Base-by-base conservation (phyloP, 2,113 vertebrate genomes). In the Stigmatopora nigra region DNA sequence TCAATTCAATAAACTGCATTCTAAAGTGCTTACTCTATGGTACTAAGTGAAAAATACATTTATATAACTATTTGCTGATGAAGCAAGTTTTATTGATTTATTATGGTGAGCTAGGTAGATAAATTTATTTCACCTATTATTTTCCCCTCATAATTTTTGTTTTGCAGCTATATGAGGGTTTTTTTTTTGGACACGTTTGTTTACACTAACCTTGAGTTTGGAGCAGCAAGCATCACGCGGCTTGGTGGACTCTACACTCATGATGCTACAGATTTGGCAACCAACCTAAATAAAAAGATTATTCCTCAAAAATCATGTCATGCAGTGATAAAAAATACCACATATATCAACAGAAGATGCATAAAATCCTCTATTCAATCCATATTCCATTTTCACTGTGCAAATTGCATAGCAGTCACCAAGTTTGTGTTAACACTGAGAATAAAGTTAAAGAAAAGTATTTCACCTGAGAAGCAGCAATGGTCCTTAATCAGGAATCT, bases 141-240 rank as follows among this genome's bases (percentile, higher is more conserved):
- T 41, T 7, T 41, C 6, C 38, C 38, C 7, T 7, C 6, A 49
- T 17, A 49, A 8, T 7, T 49, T 53, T 25, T 5, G 7, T 25
- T 55, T 4, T n/a, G 12, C 22, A 25, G 12, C n/a, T n/a, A 14
- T 10, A 25, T 31, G 22, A 14, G 9, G n/a, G 4, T 19, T 31
- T 56, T 53, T 13, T 22, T 9, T 64, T 35, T 46, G 10, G 8
- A 22, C 61, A 9, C 4, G 19, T 62, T 16, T 63, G 10, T 8
- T 20, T 70, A 63, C 16, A 77, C 86, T 55, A 5, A 92, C 90
- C 90, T 91, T 91, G n/a, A 91, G 76, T 71, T 89, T 87, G 73
- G 88, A 88, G 79, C 88, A 89, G 55, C 86, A 85, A n/a, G 61
- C 55, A 41, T 79, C 71, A 55, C 65, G 68, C 62, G 78, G 1